Conservation (phyloP, 2,888 invertebrate genomes). For the Phortica okadai region DNA sequence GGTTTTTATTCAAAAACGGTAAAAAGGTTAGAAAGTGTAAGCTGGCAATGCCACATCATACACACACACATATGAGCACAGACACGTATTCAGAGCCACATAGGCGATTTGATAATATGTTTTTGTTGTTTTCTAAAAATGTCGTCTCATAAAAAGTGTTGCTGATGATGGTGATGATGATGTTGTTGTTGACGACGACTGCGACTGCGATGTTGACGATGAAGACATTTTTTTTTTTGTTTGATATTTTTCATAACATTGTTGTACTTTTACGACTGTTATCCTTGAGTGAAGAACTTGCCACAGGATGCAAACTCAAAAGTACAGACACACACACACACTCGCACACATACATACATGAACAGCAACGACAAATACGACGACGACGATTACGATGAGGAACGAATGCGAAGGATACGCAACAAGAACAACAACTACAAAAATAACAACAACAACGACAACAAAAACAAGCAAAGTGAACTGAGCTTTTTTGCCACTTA, state of each 20-base stretch:
- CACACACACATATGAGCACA: slow-evolving; percentile 29
- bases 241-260: slow-evolving; percentile 68
- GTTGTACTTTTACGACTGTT: slow-evolving; percentile 69
- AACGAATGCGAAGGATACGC: slow-evolving; percentile 10
- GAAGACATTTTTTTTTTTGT: slow-evolving; percentile 59
- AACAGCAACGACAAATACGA: not conserved
- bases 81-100: not conserved
- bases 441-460: slow-evolving; percentile 36
- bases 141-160: slow-evolving; percentile 44
- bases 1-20: not conserved
- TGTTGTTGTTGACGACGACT: not conserved
- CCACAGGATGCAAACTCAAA: slow-evolving; percentile 63
- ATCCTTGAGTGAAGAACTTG: slow-evolving; percentile 72
- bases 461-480: slow-evolving; percentile 50
- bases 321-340: slow-evolving; percentile 20
- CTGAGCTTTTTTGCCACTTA: slow-evolving; percentile 62
- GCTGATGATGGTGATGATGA: slow-evolving; percentile 19
- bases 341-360: slow-evolving; percentile 25
- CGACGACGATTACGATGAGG: not conserved
- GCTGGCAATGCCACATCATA: not conserved
- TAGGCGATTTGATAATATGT: not conserved
- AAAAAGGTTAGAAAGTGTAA: not conserved
- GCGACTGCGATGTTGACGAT: slow-evolving; percentile 49
- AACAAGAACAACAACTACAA: slow-evolving; percentile 37
- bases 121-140: not conserved